Base-by-base conservation (phyloP, 1,140 invertebrate genomes). In the Zaprionus ornatus region DNA sequence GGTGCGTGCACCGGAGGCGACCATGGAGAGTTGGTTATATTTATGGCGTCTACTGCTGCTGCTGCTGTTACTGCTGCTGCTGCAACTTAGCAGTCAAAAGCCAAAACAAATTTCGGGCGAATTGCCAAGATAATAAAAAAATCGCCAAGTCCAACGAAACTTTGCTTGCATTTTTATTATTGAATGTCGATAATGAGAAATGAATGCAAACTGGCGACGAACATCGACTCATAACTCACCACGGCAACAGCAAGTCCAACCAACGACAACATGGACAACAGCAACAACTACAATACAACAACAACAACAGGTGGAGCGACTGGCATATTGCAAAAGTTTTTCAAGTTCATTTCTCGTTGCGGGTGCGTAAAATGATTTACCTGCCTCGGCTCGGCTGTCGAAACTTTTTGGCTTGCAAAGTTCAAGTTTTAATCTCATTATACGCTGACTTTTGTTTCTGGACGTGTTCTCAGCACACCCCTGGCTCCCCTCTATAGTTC, bases 351-450 rank as follows among this genome's bases (percentile, higher is more conserved):
- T 85, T 75, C 68, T 45, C 74, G 72, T 85, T 90, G 85, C 84
- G 84, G 85, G 82, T 90, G 79, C 86, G 82, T 90, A 86, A 90
- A 90, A 90, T 90, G 85, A 90, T 90, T 90, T 90, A 90, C 85
- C 85, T 90, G 83, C 77, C 72, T 45, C 37, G 40, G 60, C 63
- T 80, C 78, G 80, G 63, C 81, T 90, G 81, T 88, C 85, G 74
- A 90, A 88, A 88, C 75, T 88, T 88, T 88, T 82, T 78, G 67
- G 67, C 73, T 86, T 74, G 86, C 69, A 81, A 90, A 90, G 85
- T 90, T 90, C 79, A 90, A 90, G 75, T 90, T 90, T 90, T 90
- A 90, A 90, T 90, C 85, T 90, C 85, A 90, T 90, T 90, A 90
- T 90, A 90, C 86, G 85, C 79, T 90, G 85, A 90, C 85, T 90